Conservation (phyloP, 1,140 invertebrate species). For the Carposina sasakii region DNA sequence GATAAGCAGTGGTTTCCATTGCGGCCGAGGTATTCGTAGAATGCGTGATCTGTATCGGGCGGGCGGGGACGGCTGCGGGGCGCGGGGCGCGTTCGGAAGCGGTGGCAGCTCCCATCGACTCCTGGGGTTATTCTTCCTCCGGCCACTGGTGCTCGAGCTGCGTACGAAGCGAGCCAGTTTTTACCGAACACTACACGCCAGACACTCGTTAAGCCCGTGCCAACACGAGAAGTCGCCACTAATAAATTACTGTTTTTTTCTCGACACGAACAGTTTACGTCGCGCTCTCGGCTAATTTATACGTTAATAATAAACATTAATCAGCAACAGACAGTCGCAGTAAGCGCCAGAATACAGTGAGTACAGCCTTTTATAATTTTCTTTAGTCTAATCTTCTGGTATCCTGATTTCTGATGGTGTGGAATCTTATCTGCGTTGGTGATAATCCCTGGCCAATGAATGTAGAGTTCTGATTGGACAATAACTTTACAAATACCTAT, state of each 20-base stretch:
- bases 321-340: slow-evolving; percentile 60
- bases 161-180: slow-evolving; percentile 66
- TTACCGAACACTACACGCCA: slow-evolving; percentile 63
- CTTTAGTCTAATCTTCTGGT: too few relatives aligned
- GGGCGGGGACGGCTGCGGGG: slow-evolving; percentile 40
- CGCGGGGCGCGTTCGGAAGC: slow-evolving; percentile 70
- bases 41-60: slow-evolving; percentile 70
- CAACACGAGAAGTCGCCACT: slow-evolving; percentile 70
- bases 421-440: too few relatives aligned
- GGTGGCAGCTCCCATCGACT: slow-evolving; percentile 72
- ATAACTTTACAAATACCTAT: too few relatives aligned
- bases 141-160: slow-evolving; percentile 70
- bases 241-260: slow-evolving; percentile 71
- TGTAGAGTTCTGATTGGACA: too few relatives aligned
- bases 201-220: slow-evolving; percentile 66
- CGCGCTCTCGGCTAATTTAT: slow-evolving; percentile 66
- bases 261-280: slow-evolving; percentile 61
- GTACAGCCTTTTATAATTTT: slow-evolving; percentile 52
- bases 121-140: slow-evolving; percentile 73
- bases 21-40: slow-evolving; percentile 68
- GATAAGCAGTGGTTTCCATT: slow-evolving; percentile 53
- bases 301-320: slow-evolving; percentile 70
- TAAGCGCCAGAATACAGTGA: slow-evolving; percentile 62
- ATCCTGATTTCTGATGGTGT: too few relatives aligned
- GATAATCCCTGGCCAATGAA: too few relatives aligned